Evolutionary conservation across 2,888 invertebrate species (phyloP).

Genomic region (Heliconius ismenius): DNA sequence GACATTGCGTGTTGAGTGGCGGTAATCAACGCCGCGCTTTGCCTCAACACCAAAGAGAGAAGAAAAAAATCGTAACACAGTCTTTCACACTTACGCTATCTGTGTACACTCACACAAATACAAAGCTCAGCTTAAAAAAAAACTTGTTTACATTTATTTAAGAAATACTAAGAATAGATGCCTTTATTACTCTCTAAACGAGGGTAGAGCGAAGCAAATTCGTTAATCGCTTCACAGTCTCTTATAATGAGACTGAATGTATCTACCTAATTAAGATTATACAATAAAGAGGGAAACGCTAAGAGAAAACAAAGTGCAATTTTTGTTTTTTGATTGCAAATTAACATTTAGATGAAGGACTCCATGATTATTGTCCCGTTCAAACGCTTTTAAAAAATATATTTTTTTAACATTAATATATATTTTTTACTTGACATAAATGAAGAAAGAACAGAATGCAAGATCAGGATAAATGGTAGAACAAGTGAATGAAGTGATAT

Average conservation of each 20-base stretch:
- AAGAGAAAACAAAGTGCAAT: slow-evolving; percentile 6
- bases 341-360: background rate
- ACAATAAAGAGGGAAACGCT: slow-evolving; percentile 23
- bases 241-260: slow-evolving; percentile 27
- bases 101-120: background rate
- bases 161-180: slow-evolving; percentile 13
- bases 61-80: too few species aligned
- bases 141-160: slow-evolving; percentile 6
- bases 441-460: too few species aligned
- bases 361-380: background rate
- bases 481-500: too few species aligned
- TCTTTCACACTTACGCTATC: too few species aligned
- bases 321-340: slow-evolving; percentile 4
- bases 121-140: background rate
- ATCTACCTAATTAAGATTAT: slow-evolving; percentile 27
- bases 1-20: too few species aligned
- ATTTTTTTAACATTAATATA: background rate
- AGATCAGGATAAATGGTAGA: too few species aligned
- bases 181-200: slow-evolving; percentile 16
- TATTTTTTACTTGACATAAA: too few species aligned
- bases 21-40: too few species aligned
- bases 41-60: too few species aligned
- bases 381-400: background rate
- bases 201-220: slow-evolving; percentile 14
- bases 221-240: slow-evolving; percentile 24